phyloP scores from a whole-genome alignment of 2,888 invertebrate species.

The Peribatodes rhomboidaria region DNA sequence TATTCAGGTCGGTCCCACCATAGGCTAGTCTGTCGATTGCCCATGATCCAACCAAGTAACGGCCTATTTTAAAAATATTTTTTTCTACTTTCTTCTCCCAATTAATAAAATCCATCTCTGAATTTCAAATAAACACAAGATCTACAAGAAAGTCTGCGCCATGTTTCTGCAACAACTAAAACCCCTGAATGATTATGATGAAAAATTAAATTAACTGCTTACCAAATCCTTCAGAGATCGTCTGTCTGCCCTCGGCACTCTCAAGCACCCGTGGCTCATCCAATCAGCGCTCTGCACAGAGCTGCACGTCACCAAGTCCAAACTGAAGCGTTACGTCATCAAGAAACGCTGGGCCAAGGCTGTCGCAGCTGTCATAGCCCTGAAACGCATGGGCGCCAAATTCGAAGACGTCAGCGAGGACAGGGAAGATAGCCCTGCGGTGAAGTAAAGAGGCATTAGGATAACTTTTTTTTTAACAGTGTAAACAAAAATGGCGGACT shows the following conservation, averaged over 20 bases:
- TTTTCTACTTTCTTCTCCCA: too few relatives aligned
- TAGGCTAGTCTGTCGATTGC: too few relatives aligned
- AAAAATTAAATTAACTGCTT: not conserved
- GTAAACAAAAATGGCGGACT: slow-evolving; percentile 6
- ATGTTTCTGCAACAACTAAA: too few relatives aligned
- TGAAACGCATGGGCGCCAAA: slow-evolving; percentile 94
- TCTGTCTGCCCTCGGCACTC: slow-evolving; percentile 89
- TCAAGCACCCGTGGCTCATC: slow-evolving; percentile 93
- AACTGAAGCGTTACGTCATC: slow-evolving; percentile 95
- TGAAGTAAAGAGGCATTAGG: slow-evolving; percentile 3
- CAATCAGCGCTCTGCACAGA: slow-evolving; percentile 88
- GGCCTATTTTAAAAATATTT: too few relatives aligned
- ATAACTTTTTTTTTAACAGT: not conserved
- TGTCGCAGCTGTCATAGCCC: slow-evolving; percentile 94
- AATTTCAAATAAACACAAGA: too few relatives aligned
- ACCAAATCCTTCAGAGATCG: slow-evolving; percentile 82
- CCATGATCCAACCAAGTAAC: too few relatives aligned
- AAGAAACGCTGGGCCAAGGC: slow-evolving; percentile 96
- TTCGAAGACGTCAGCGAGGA: slow-evolving; percentile 83
- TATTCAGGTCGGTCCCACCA: too few relatives aligned
- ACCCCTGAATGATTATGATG: too few relatives aligned
- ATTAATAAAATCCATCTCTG: too few relatives aligned
- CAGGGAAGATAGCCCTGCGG: slow-evolving; percentile 22
- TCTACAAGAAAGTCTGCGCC: too few relatives aligned
- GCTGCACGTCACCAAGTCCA: slow-evolving; percentile 91